Conservation (phyloP, 1,140 invertebrate genomes). For the Anagrus nilaparvatae region DNA sequence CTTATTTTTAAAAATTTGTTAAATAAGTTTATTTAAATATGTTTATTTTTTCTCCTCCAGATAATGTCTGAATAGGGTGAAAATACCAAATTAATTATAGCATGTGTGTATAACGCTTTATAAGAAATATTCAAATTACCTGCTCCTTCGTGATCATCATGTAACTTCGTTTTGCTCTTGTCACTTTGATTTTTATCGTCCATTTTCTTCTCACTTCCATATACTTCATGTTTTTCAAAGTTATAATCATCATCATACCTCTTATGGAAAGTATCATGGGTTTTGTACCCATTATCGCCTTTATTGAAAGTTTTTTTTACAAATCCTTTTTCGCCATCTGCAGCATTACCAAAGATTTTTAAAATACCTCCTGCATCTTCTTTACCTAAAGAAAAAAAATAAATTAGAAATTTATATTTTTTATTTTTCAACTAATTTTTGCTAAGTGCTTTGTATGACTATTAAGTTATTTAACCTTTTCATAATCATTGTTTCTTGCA, state of each 20-base stretch:
- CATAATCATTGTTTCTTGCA: too few species aligned
- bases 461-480: too few species aligned
- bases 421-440: too few species aligned
- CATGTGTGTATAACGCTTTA: too few species aligned
- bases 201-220: conserved; percentile 40
- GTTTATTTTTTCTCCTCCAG: too few species aligned
- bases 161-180: conserved; percentile 21
- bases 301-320: conserved; percentile 50
- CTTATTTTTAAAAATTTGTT: too few species aligned
- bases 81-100: too few species aligned
- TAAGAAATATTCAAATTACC: too few species aligned
- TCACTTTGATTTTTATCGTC: conserved; percentile 23
- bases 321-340: conserved; percentile 56
- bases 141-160: conserved; percentile 34
- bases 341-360: conserved; percentile 39
- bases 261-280: conserved; percentile 60
- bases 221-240: conserved; percentile 54
- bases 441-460: too few species aligned
- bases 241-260: conserved; percentile 59
- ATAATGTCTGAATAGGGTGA: too few species aligned
- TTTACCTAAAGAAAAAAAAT: conserved; percentile 32
- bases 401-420: too few species aligned
- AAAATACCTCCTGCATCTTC: conserved; percentile 35
- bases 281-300: conserved; percentile 59
- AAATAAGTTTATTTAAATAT: too few species aligned